Conservation (phyloP, 2,113 vertebrate genomes). For the Engraulis encrasicolus region DNA sequence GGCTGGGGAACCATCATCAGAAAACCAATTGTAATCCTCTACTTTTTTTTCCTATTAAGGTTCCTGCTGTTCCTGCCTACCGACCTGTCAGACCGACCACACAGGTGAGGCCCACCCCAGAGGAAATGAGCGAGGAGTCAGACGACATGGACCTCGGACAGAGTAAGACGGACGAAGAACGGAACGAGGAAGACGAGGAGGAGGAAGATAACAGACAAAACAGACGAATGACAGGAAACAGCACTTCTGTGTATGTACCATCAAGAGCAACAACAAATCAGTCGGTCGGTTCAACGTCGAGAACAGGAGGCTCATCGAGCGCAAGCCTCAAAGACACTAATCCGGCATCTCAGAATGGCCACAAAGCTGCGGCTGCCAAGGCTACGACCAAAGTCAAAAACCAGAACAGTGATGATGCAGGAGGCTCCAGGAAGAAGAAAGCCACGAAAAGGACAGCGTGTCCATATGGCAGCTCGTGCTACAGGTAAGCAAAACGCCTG, state of each 20-base stretch:
- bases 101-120: background rate
- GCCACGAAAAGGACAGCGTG: slow-evolving; percentile 52
- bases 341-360: background rate
- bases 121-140: slow-evolving; percentile 17
- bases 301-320: background rate
- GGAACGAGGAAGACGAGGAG: background rate
- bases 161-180: background rate
- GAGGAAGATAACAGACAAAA: background rate
- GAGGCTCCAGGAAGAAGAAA: background rate
- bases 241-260: too few relatives aligned
- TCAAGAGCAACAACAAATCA: too few relatives aligned
- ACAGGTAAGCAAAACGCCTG: too few relatives aligned
- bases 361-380: background rate
- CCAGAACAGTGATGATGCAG: background rate
- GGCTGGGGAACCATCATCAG: too few relatives aligned
- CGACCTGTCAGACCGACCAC: background rate
- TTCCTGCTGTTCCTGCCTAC: background rate
- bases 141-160: background rate
- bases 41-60: background rate
- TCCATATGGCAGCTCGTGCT: slow-evolving; percentile 74
- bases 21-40: background rate
- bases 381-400: background rate
- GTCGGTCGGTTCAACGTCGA: background rate
- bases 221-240: background rate
- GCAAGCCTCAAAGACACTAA: background rate